Conservation (phyloP, 1,140 invertebrate species). For the Micrasema longulum region DNA sequence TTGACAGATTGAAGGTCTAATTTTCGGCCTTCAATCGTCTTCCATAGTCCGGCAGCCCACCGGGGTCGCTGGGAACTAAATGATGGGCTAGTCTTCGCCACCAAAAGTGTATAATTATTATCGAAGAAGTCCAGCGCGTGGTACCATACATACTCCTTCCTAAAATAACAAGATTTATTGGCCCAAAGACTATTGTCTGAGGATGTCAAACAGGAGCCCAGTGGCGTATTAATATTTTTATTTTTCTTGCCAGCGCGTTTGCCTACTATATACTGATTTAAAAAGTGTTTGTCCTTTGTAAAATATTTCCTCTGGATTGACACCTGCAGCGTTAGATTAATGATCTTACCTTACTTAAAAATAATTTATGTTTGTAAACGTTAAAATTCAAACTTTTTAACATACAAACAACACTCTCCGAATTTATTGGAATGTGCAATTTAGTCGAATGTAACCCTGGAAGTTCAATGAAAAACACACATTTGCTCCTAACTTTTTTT, state of each 20-base stretch:
- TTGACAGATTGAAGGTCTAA: neutral
- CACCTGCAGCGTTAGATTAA: no score
- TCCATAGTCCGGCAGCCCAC: neutral
- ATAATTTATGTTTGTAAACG: no score
- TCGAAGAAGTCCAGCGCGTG: neutral
- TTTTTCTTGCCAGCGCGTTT: neutral
- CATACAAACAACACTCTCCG: no score
- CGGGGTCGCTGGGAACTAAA: neutral
- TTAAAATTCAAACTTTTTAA: no score
- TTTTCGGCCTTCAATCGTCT: neutral
- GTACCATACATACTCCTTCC: neutral
- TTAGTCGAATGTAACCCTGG: no score
- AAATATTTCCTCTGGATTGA: neutral
- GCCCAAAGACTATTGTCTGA: slow-evolving; percentile 10
- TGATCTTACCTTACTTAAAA: no score
- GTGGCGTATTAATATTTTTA: no score
- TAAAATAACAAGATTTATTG: slow-evolving; percentile 7
- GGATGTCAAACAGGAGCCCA: slow-evolving; percentile 1
- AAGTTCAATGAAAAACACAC: no score
- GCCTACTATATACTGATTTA: neutral
- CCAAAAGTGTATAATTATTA: slow-evolving; percentile 26
- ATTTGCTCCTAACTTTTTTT: no score
- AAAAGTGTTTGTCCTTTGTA: neutral
- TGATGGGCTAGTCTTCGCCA: neutral
- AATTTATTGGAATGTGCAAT: neutral